Percentiles rank a stretch among this genome's conserved stretches.
These are phyloP conservation scores for Thomomys bottae DNA, from an alignment of 2,113 vertebrate genomes.

Conservation along the genomic window DNA sequence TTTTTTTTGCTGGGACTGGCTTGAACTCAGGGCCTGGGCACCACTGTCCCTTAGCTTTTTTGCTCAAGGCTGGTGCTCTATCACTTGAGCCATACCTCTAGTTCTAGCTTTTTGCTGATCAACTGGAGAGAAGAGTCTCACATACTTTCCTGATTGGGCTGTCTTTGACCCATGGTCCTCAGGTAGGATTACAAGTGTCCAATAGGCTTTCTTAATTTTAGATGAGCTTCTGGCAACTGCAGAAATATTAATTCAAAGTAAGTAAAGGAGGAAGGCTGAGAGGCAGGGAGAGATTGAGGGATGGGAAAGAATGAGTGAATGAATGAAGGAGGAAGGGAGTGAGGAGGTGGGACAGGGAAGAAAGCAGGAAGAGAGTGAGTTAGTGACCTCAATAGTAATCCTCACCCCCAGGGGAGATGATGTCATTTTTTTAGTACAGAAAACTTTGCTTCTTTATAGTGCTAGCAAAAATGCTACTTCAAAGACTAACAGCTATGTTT, in stretches of 20 bases:
- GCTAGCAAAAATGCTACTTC: conserved; percentile 25
- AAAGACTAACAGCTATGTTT: conserved; percentile 31
- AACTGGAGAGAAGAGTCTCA: too few relatives aligned
- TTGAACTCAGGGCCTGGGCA: too few relatives aligned
- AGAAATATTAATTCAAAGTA: not conserved
- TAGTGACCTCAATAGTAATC: not conserved
- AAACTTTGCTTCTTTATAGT: not conserved
- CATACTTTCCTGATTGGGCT: too few relatives aligned
- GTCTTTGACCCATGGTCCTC: too few relatives aligned
- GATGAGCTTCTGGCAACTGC: not conserved
- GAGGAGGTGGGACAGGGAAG: not conserved
- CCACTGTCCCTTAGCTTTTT: too few relatives aligned
- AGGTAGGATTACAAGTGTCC: too few relatives aligned
- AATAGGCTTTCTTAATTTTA: not conserved
- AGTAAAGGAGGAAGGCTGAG: not conserved
- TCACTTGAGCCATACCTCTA: too few relatives aligned
- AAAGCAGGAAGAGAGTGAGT: not conserved
- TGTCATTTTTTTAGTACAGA: not conserved
- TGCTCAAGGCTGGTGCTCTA: too few relatives aligned
- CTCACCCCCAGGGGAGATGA: not conserved
- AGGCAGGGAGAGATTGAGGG: not conserved
- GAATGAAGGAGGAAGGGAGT: not conserved
- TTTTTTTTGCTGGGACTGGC: too few relatives aligned
- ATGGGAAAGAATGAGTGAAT: too few relatives aligned
- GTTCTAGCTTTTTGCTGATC: too few relatives aligned